Percentiles rank a stretch among this genome's conserved stretches.
These are phyloP conservation scores for Urechis unicinctus DNA, from an alignment of 2,888 invertebrate species.

Conservation along the genomic window DNA sequence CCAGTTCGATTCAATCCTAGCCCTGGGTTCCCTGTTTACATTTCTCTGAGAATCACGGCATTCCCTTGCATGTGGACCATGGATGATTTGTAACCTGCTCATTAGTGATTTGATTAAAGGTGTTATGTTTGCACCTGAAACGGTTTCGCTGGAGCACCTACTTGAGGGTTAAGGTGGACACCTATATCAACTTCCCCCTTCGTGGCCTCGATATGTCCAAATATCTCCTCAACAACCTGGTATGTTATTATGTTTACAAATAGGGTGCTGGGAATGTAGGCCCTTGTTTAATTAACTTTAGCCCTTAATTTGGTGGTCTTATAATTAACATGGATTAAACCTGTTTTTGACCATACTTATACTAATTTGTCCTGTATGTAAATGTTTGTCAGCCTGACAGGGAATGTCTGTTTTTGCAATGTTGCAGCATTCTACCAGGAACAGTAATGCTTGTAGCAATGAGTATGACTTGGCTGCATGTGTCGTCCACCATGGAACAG, in stretches of 20 bases:
- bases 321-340: too few relatives aligned
- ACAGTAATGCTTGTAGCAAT: constrained; percentile 60
- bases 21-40: too few relatives aligned
- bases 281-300: too few relatives aligned
- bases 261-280: too few relatives aligned
- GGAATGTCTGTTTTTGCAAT: too few relatives aligned
- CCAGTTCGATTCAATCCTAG: too few relatives aligned
- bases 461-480: constrained; percentile 75
- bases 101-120: constrained; percentile 53
- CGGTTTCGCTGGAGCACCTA: constrained; percentile 76
- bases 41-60: too few relatives aligned
- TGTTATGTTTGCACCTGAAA: constrained; percentile 75
- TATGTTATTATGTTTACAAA: constrained; percentile 28
- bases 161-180: constrained; percentile 73
- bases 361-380: constrained; percentile 2
- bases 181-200: constrained; percentile 70
- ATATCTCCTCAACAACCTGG: constrained; percentile 63
- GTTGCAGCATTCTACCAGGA: constrained; percentile 59
- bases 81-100: too few relatives aligned
- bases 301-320: too few relatives aligned
- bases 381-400: too few relatives aligned
- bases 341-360: background rate
- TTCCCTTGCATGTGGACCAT: too few relatives aligned
- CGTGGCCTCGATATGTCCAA: constrained; percentile 70
- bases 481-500: constrained; percentile 75